A percentile compares a stretch with the other conserved stretches of the same genome.
These are phyloP conservation scores for Caranx melampygus DNA, from an alignment of 2,113 vertebrate species.

Conservation along the genomic window DNA sequence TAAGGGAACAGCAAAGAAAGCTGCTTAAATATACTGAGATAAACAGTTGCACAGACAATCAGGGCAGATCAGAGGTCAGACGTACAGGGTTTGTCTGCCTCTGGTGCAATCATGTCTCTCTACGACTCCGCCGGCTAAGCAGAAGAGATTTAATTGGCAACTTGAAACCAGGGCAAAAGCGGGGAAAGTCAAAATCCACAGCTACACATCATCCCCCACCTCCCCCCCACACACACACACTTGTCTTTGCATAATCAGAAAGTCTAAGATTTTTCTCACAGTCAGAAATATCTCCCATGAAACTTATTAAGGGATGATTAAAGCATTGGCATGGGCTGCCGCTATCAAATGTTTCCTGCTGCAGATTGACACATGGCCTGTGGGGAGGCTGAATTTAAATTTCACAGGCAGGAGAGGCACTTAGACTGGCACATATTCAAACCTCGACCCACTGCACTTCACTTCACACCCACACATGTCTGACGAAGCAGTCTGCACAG, in stretches of 20 bases:
- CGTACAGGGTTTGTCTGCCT: neutral
- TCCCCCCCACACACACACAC: neutral
- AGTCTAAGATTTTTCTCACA: constrained; percentile 22
- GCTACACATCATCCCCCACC: constrained; percentile 12
- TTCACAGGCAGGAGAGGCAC: neutral
- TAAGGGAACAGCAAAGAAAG: constrained; percentile 37
- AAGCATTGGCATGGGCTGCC: constrained; percentile 1
- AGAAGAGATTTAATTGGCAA: constrained; percentile 39
- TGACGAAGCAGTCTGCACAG: constrained; percentile 21
- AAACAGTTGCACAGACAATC: constrained; percentile 34
- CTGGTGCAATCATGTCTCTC: constrained; percentile 23
- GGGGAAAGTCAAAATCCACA: constrained; percentile 13
- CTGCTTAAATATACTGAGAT: constrained; percentile 46
- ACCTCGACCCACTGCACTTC: neutral
- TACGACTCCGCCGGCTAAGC: neutral
- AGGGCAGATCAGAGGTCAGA: constrained; percentile 50
- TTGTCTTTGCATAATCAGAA: constrained; percentile 31
- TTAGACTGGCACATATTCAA: neutral
- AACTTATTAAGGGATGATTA: constrained; percentile 40
- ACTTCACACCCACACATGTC: constrained; percentile 21
- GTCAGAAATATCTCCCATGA: constrained; percentile 10
- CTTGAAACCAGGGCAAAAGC: constrained; percentile 9
- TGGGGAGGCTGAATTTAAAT: constrained; percentile 1
- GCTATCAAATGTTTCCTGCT: constrained; percentile 4
- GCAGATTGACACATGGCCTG: constrained; percentile 10